phyloP scores from a whole-genome alignment of 2,113 vertebrate species.

The Hoplias malabaricus region DNA sequence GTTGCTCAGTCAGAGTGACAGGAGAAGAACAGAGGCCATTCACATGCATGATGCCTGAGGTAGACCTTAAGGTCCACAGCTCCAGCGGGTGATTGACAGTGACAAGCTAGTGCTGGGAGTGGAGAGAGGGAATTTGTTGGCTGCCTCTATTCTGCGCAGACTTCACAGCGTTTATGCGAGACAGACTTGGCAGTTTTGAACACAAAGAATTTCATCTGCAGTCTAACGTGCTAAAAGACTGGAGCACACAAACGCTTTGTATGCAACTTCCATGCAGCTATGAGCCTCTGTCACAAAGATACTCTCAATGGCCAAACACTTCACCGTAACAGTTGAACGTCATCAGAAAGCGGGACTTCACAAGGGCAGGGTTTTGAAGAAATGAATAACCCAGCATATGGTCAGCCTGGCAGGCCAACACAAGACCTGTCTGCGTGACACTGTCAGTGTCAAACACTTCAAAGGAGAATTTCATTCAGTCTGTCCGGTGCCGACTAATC shows the following conservation, averaged over 20 bases:
- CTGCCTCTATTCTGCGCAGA: constrained; percentile 22
- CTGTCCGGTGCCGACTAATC: neutral
- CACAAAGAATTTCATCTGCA: constrained; percentile 25
- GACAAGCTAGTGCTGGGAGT: constrained; percentile 41
- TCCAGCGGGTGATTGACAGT: constrained; percentile 41
- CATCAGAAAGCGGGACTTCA: constrained; percentile 22
- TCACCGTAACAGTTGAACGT: constrained; percentile 1
- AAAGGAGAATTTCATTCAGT: constrained; percentile 29
- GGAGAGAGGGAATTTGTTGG: constrained; percentile 16
- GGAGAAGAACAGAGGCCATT: constrained; percentile 26
- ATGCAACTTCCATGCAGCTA: constrained; percentile 18
- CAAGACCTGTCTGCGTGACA: constrained; percentile 17
- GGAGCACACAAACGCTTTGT: constrained; percentile 9
- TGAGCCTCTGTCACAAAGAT: constrained; percentile 13
- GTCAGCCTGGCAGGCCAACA: constrained; percentile 15
- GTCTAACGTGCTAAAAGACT: constrained; percentile 18
- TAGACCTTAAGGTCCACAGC: constrained; percentile 41
- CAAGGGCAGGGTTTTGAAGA: neutral
- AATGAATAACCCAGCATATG: constrained; percentile 36
- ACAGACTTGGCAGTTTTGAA: constrained; percentile 38
- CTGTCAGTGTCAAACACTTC: constrained; percentile 29
- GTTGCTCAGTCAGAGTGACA: constrained; percentile 22
- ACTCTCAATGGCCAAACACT: neutral
- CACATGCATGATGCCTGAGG: constrained; percentile 37
- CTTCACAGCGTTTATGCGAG: constrained; percentile 33